Percentiles rank a stretch among this genome's conserved stretches.
Evolutionary conservation across 1,140 invertebrate species (phyloP).

Genomic region (Globodera ellingtonae): DNA sequence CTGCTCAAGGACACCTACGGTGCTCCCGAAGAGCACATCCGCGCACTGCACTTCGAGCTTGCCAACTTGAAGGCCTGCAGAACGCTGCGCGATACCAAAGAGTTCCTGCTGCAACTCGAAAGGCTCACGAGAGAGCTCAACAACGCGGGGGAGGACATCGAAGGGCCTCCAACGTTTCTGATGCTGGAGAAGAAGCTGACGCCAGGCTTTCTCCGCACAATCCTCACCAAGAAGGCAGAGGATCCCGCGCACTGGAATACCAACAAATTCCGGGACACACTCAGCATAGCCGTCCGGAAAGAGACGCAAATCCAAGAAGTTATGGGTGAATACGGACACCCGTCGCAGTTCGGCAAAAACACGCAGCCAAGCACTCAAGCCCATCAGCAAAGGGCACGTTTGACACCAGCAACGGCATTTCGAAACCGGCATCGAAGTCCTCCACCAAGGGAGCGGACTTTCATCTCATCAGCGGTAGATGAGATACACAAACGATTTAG

Average conservation of each 20-base stretch:
- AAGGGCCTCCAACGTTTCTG: background rate
- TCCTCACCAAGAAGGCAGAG: background rate
- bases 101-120: background rate
- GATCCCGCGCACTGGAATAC: background rate
- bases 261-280: background rate
- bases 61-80: background rate
- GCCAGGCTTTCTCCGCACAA: background rate
- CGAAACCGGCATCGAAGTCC: too few relatives aligned
- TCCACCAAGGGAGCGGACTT: too few relatives aligned
- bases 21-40: background rate
- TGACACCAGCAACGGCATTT: too few relatives aligned
- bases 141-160: conserved; percentile 5
- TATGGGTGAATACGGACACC: conserved; percentile 2
- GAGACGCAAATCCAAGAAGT: background rate
- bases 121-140: background rate
- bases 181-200: conserved; percentile 4
- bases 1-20: background rate
- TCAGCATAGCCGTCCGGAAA: background rate
- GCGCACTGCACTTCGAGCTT: background rate
- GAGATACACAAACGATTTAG: background rate
- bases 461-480: background rate
- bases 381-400: too few relatives aligned
- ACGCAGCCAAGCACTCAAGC: too few relatives aligned
- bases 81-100: background rate
- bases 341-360: background rate